A percentile compares a stretch with the other conserved stretches of the same genome.
phyloP scores from a whole-genome alignment of 2,888 invertebrate genomes.

The Erebia epiphron region DNA sequence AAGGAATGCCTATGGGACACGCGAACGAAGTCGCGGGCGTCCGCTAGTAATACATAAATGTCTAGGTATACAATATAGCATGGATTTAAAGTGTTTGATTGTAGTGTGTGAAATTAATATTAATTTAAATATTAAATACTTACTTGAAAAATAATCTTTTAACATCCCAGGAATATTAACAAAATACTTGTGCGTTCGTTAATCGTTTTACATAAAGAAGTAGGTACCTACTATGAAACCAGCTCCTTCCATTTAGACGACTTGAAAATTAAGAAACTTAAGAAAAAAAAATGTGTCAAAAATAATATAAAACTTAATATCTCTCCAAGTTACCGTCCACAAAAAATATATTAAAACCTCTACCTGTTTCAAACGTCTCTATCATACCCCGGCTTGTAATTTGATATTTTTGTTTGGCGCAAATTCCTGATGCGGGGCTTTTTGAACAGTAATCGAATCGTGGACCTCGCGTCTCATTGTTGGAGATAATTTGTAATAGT shows the following conservation, averaged over 20 bases:
- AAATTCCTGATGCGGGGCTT: constrained; percentile 47
- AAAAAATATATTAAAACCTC: constrained; percentile 17
- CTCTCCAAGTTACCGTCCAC: neutral
- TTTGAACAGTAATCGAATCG: constrained; percentile 59
- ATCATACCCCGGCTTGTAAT: constrained; percentile 51
- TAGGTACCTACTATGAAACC: neutral
- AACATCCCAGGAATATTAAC: too few relatives aligned
- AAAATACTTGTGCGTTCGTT: too few relatives aligned
- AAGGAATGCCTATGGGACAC: too few relatives aligned
- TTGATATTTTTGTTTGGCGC: constrained; percentile 67
- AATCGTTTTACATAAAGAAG: too few relatives aligned
- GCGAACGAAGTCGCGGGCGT: too few relatives aligned
- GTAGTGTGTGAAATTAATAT: too few relatives aligned
- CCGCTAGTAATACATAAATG: too few relatives aligned
- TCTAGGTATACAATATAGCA: too few relatives aligned
- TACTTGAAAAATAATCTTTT: too few relatives aligned
- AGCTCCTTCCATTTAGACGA: neutral
- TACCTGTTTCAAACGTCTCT: constrained; percentile 42
- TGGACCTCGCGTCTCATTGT: constrained; percentile 58
- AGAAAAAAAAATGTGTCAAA: constrained; percentile 8
- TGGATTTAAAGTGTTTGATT: too few relatives aligned
- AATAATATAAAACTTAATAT: constrained; percentile 14
- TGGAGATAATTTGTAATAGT: constrained; percentile 74
- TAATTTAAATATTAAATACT: too few relatives aligned
- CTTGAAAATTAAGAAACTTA: neutral